A percentile compares a stretch with the other conserved stretches of the same genome.
phyloP scores from a whole-genome alignment of 2,797 vertebrate genomes.

The Triplophysa bombifrons region DNA sequence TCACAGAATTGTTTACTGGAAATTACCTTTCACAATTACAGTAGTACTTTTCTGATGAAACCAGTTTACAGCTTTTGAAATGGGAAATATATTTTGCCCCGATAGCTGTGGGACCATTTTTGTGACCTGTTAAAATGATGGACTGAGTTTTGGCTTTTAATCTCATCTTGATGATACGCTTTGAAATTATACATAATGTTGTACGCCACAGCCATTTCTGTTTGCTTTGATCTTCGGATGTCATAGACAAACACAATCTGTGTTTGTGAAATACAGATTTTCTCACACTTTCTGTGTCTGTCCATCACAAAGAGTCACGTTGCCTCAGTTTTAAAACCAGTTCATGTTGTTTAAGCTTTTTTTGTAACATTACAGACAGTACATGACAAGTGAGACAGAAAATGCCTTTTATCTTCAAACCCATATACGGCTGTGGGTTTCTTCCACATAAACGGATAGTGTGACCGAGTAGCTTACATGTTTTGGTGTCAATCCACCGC shows the following conservation, averaged over 20 bases:
- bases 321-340: slow-evolving; percentile 1
- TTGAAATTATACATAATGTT: slow-evolving; percentile 29
- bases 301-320: background rate
- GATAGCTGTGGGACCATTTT: slow-evolving; percentile 30
- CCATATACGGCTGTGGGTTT: slow-evolving; percentile 9
- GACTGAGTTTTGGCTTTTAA: slow-evolving; percentile 18
- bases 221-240: slow-evolving; percentile 29
- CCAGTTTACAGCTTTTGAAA: slow-evolving; percentile 17
- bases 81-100: slow-evolving; percentile 4
- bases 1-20: background rate
- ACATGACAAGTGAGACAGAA: slow-evolving; percentile 5
- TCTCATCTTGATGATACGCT: slow-evolving; percentile 20
- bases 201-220: background rate
- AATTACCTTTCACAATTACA: background rate
- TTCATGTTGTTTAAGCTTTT: slow-evolving; percentile 33
- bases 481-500: slow-evolving; percentile 2
- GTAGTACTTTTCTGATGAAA: background rate
- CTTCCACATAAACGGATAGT: background rate
- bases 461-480: slow-evolving; percentile 9
- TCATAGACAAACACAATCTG: slow-evolving; percentile 15
- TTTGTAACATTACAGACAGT: background rate
- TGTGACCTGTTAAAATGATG: slow-evolving; percentile 8
- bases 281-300: slow-evolving; percentile 18
- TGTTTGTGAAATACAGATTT: slow-evolving; percentile 28
- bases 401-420: slow-evolving; percentile 20